Evolutionary conservation across 2,888 invertebrate genomes (phyloP).

Genomic region (Phragmatobia fuliginosa): DNA sequence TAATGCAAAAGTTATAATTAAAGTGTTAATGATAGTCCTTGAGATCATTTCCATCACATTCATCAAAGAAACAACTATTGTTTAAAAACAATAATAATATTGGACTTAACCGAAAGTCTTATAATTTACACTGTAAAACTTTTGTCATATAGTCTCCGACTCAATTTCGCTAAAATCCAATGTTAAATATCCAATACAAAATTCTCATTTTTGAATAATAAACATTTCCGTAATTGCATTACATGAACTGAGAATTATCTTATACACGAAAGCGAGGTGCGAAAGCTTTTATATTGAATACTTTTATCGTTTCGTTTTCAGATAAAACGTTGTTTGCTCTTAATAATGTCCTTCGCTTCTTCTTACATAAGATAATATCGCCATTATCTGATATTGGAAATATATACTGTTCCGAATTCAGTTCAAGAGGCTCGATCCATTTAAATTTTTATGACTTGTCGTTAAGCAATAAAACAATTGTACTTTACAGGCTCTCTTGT

Average conservation of each 20-base stretch:
- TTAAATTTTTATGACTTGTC: constrained; percentile 14
- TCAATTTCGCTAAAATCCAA: constrained; percentile 34
- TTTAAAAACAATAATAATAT: neutral
- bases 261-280: neutral
- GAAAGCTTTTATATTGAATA: neutral
- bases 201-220: constrained; percentile 32
- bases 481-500: constrained; percentile 10
- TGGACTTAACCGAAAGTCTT: neutral
- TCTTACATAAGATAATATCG: constrained; percentile 8
- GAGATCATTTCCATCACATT: too few species aligned
- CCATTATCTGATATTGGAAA: constrained; percentile 8
- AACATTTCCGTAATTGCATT: constrained; percentile 32
- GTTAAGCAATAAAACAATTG: constrained; percentile 13
- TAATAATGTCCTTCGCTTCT: constrained; percentile 8
- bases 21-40: too few species aligned
- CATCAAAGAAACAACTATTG: too few species aligned
- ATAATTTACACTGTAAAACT: neutral
- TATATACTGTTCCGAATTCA: constrained; percentile 6
- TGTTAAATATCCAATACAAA: constrained; percentile 38
- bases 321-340: constrained; percentile 4
- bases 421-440: constrained; percentile 1
- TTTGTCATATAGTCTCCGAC: constrained; percentile 8
- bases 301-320: constrained; percentile 3
- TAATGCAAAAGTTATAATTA: too few species aligned
- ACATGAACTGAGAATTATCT: constrained; percentile 19